Conservation (phyloP, 2,888 invertebrate species). For the Tinea semifulvella region DNA sequence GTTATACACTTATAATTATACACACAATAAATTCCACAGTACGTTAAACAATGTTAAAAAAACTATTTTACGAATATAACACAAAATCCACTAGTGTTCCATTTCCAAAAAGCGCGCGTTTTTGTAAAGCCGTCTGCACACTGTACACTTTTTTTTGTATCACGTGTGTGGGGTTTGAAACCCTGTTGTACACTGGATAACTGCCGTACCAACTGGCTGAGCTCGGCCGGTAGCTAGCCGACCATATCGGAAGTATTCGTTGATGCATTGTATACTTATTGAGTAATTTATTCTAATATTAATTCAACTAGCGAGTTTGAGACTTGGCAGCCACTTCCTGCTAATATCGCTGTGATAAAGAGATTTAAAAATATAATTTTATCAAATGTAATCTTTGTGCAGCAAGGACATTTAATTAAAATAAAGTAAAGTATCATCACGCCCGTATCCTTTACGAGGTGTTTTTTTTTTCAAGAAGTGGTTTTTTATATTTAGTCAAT, state of each 20-base stretch:
- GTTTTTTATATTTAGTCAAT: too few relatives aligned
- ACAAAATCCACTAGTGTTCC: constrained; percentile 2
- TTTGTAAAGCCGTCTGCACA: constrained; percentile 3
- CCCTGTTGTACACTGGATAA: constrained; percentile 46
- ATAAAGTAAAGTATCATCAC: too few relatives aligned
- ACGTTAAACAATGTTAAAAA: too few relatives aligned
- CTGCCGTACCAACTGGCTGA: constrained; percentile 47
- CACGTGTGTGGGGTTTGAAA: constrained; percentile 60
- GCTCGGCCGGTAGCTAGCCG: constrained; percentile 37
- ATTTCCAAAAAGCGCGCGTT: constrained; percentile 3
- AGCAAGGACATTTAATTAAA: too few relatives aligned
- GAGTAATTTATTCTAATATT: constrained; percentile 42
- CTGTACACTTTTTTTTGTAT: constrained; percentile 20
- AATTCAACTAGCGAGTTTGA: constrained; percentile 10
- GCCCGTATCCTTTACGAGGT: too few relatives aligned
- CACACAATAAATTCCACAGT: background rate
- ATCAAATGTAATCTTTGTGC: background rate
- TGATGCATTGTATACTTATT: constrained; percentile 47
- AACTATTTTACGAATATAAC: background rate
- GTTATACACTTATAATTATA: too few relatives aligned
- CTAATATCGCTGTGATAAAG: background rate
- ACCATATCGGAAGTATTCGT: constrained; percentile 56
- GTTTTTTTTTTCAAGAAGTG: too few relatives aligned
- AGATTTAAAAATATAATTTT: background rate
- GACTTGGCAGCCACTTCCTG: constrained; percentile 11